Evolutionary conservation across 2,797 vertebrate genomes (phyloP).

Genomic region (Mus minutoides): DNA sequence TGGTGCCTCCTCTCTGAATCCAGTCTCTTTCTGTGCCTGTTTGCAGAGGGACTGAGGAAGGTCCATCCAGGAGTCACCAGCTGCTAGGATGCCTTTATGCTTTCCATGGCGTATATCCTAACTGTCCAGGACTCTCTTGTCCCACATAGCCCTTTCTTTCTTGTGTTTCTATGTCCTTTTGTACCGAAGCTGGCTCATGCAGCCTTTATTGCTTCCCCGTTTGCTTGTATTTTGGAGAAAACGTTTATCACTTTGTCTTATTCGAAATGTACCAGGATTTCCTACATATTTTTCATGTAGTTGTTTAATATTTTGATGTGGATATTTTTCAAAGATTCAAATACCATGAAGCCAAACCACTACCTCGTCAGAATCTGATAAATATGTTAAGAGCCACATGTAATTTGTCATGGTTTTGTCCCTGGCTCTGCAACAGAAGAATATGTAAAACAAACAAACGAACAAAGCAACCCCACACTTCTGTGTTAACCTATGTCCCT

Average conservation of each 20-base stretch:
- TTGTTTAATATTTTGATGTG: neutral
- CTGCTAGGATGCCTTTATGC: neutral
- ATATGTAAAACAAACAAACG: neutral
- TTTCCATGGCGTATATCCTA: neutral
- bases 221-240: neutral
- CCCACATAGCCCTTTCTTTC: neutral
- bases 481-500: neutral
- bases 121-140: neutral
- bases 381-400: neutral
- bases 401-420: neutral
- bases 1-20: neutral
- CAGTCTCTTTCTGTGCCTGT: neutral
- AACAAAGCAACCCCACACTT: neutral
- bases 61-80: neutral
- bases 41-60: neutral
- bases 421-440: neutral
- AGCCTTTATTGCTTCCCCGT: neutral
- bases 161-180: neutral
- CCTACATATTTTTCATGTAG: neutral
- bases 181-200: neutral
- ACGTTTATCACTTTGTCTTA: neutral
- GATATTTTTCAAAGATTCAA: slow-evolving; percentile 21
- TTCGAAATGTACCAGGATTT: neutral
- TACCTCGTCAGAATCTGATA: neutral
- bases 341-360: neutral